These are phyloP conservation scores for Spodoptera litura DNA, from an alignment of 1,140 invertebrate species.

Conservation along the genomic window DNA sequence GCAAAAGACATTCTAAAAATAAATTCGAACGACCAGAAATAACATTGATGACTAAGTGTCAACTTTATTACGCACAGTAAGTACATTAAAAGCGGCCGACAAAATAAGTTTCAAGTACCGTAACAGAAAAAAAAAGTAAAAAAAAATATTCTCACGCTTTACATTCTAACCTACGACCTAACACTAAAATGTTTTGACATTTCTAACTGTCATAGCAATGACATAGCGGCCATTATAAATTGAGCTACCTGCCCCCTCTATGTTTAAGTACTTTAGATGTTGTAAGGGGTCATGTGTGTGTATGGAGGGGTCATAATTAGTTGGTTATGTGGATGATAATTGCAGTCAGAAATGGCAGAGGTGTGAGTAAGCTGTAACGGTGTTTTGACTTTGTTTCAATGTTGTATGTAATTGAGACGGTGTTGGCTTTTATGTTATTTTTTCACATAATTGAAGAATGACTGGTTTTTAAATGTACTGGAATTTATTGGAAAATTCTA, in stretches of 20 bases:
- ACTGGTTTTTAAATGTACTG: slow-evolving; percentile 3
- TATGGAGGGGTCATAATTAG: slow-evolving; percentile 52
- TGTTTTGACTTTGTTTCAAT: slow-evolving; percentile 55
- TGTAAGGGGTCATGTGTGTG: slow-evolving; percentile 26
- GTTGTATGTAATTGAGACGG: slow-evolving; percentile 21
- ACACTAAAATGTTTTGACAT: slow-evolving; percentile 65
- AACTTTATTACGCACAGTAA: slow-evolving; percentile 19
- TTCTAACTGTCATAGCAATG: slow-evolving; percentile 76
- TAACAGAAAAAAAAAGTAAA: slow-evolving; percentile 26
- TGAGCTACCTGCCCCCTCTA: slow-evolving; percentile 52
- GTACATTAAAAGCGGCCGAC: background rate
- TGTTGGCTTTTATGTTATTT: slow-evolving; percentile 1
- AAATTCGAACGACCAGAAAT: background rate
- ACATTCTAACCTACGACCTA: slow-evolving; percentile 70
- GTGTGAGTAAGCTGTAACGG: slow-evolving; percentile 74
- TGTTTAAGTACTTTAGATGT: slow-evolving; percentile 7
- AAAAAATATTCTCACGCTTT: slow-evolving; percentile 72
- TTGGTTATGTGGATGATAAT: slow-evolving; percentile 65
- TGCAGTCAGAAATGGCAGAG: slow-evolving; percentile 70
- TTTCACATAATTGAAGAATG: slow-evolving; percentile 19
- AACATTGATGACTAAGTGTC: slow-evolving; percentile 8
- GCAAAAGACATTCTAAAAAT: background rate
- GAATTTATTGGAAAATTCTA: background rate
- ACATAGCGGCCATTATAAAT: slow-evolving; percentile 59
- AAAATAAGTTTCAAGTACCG: slow-evolving; percentile 36